Conservation (phyloP, 2,888 invertebrate species). For the Caenorhabditis plicata region DNA sequence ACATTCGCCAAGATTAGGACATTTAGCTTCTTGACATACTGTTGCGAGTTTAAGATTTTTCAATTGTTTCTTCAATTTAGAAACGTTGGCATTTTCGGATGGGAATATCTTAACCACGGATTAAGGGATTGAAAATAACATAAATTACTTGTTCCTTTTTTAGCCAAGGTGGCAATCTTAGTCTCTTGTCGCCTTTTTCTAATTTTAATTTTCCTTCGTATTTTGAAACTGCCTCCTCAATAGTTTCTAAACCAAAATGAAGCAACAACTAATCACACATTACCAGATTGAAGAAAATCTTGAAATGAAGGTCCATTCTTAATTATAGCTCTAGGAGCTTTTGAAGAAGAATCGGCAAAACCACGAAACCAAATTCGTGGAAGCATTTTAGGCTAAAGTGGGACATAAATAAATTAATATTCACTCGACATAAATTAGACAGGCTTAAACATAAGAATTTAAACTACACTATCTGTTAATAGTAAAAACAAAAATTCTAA, state of each 20-base stretch:
- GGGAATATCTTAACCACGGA: conserved; percentile 24
- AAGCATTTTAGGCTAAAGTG: no score
- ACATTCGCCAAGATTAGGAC: conserved; percentile 76
- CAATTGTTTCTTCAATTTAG: conserved; percentile 57
- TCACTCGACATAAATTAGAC: no score
- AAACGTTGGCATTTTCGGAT: conserved; percentile 51
- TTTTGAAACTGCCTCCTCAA: conserved; percentile 42
- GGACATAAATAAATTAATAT: no score
- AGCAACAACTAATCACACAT: conserved; percentile 2
- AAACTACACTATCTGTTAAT: no score
- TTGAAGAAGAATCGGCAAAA: conserved; percentile 31
- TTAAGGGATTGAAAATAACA: no score
- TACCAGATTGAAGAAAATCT: conserved; percentile 55
- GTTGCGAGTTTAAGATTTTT: conserved; percentile 60
- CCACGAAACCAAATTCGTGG: conserved; percentile 24
- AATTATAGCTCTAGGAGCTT: conserved; percentile 20
- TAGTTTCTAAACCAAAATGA: conserved; percentile 22
- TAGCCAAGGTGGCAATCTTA: conserved; percentile 63
- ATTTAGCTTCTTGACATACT: conserved; percentile 63
- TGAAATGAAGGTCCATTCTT: conserved; percentile 57
- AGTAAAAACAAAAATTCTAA: no score
- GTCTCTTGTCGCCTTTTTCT: conserved; percentile 50
- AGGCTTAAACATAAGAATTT: conserved; percentile 15
- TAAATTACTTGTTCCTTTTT: conserved; percentile 54
- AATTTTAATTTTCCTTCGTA: conserved; percentile 48